These are phyloP conservation scores for Standfussiana lucernea DNA, from an alignment of 2,888 invertebrate species.

Conservation along the genomic window DNA sequence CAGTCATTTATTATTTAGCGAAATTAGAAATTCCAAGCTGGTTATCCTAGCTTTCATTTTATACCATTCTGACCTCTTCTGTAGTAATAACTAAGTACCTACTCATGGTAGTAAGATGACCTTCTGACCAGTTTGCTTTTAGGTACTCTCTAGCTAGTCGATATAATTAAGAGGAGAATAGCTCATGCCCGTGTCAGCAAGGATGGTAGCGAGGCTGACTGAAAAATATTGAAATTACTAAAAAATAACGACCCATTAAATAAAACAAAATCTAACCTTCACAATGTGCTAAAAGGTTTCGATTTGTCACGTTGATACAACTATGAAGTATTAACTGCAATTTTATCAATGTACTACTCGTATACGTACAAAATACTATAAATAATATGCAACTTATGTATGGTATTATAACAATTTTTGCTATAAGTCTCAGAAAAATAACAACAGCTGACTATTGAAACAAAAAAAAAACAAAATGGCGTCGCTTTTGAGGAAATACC, in stretches of 20 bases:
- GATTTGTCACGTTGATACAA: constrained; percentile 44
- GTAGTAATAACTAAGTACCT: not conserved
- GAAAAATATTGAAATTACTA: not conserved
- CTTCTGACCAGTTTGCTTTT: not conserved
- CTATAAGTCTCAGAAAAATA: no score
- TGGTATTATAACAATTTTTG: not conserved
- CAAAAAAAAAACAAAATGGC: no score
- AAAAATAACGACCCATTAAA: not conserved
- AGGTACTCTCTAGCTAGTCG: not conserved
- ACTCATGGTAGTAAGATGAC: not conserved
- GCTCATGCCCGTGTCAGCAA: not conserved
- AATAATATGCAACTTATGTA: not conserved
- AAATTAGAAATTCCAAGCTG: constrained; percentile 9
- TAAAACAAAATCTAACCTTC: constrained; percentile 36
- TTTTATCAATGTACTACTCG: constrained; percentile 31
- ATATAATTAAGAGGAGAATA: not conserved
- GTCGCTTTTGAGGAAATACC: no score
- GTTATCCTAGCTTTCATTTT: constrained; percentile 11
- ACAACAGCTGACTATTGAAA: no score
- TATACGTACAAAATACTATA: not conserved
- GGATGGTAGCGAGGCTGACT: not conserved
- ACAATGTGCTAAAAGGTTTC: constrained; percentile 14
- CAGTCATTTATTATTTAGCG: not conserved
- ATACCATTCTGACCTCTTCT: not conserved
- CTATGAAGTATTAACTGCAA: constrained; percentile 24